Evolutionary conservation across 2,797 vertebrate species (phyloP).

Genomic region (Sebastolobus altivelis): DNA sequence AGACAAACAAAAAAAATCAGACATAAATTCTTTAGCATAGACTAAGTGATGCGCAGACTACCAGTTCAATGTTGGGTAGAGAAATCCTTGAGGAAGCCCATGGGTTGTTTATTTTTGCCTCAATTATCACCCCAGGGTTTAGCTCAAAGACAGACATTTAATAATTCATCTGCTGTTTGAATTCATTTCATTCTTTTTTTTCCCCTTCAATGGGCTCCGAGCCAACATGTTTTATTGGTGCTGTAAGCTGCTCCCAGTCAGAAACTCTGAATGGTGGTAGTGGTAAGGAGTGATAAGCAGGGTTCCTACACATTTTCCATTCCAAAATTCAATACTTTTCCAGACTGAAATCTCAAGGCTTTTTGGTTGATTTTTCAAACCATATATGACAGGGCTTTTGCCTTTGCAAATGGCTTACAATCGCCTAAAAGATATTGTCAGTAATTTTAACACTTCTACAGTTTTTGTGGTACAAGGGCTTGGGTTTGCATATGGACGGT

Average conservation of each 20-base stretch:
- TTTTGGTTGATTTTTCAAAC: not conserved
- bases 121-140: slow-evolving; percentile 74
- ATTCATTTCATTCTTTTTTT: slow-evolving; percentile 62
- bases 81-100: slow-evolving; percentile 71
- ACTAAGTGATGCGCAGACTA: slow-evolving; percentile 53
- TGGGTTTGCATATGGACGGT: too few relatives aligned
- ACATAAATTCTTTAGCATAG: slow-evolving; percentile 39
- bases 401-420: not conserved
- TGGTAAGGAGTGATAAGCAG: not conserved
- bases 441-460: too few relatives aligned
- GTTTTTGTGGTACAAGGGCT: too few relatives aligned
- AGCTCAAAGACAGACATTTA: slow-evolving; percentile 77
- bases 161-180: slow-evolving; percentile 78
- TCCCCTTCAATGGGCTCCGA: slow-evolving; percentile 31
- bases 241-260: slow-evolving; percentile 32
- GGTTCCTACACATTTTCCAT: not conserved
- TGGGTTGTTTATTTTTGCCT: slow-evolving; percentile 78
- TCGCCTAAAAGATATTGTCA: not conserved
- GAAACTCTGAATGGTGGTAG: slow-evolving; percentile 20
- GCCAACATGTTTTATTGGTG: slow-evolving; percentile 45
- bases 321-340: not conserved
- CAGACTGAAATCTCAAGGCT: not conserved
- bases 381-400: not conserved
- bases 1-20: slow-evolving; percentile 6
- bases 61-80: slow-evolving; percentile 62